phyloP scores from a whole-genome alignment of 2,113 vertebrate genomes.

The Pterocles gutturalis region DNA sequence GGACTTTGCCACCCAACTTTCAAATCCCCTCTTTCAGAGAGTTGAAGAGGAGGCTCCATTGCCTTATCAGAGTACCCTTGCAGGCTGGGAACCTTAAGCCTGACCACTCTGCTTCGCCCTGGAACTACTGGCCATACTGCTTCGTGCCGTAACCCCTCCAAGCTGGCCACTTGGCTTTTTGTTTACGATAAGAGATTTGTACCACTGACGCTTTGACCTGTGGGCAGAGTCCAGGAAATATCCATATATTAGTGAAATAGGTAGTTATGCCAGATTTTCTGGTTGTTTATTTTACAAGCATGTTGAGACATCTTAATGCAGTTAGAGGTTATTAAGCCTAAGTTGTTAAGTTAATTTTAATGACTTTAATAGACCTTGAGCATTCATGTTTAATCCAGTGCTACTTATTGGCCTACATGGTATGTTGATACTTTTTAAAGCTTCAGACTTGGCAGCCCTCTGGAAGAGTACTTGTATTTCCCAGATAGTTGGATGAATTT shows the following conservation, averaged over 20 bases:
- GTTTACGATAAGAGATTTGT: background rate
- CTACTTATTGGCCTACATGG: background rate
- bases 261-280: slow-evolving; percentile 16
- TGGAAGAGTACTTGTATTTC: background rate
- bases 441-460: background rate
- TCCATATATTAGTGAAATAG: background rate
- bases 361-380: background rate
- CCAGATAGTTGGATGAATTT: background rate
- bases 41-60: background rate
- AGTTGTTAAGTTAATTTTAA: slow-evolving; percentile 17
- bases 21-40: background rate
- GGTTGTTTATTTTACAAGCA: slow-evolving; percentile 36
- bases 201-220: background rate
- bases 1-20: background rate
- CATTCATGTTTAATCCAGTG: slow-evolving; percentile 2
- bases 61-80: background rate
- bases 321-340: background rate
- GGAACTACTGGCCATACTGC: background rate
- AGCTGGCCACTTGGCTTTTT: background rate
- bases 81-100: background rate
- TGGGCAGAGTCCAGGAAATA: background rate
- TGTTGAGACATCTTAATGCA: background rate
- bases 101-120: background rate
- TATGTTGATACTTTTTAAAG: background rate
- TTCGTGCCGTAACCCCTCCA: background rate